Conservation (phyloP, 2,797 vertebrate genomes). For the Lycodopsis pacificus region DNA sequence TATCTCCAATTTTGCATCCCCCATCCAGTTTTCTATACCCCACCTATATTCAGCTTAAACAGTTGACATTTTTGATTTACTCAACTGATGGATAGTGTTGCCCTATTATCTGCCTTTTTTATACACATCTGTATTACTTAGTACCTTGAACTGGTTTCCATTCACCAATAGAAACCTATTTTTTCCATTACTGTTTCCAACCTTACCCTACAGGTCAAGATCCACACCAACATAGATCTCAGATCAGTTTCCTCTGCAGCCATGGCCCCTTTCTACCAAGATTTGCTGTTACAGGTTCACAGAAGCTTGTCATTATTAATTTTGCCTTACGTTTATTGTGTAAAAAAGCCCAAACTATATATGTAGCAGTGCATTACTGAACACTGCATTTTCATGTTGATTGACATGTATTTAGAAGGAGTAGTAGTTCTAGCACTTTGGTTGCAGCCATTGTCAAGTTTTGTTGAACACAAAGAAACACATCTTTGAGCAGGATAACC, state of each 20-base stretch:
- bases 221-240: slow-evolving; percentile 9
- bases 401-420: slow-evolving; percentile 1
- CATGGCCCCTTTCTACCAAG: neutral
- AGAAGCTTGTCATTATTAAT: slow-evolving; percentile 30
- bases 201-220: slow-evolving; percentile 16
- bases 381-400: neutral
- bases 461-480: slow-evolving; percentile 12
- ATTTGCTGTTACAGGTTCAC: slow-evolving; percentile 15
- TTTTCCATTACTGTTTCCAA: slow-evolving; percentile 4
- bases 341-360: slow-evolving; percentile 12
- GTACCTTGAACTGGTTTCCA: too few species aligned
- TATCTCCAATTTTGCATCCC: neutral
- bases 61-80: neutral
- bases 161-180: too few species aligned
- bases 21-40: neutral
- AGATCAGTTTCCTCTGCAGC: slow-evolving; percentile 8
- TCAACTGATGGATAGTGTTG: neutral
- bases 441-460: neutral
- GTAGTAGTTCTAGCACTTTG: neutral
- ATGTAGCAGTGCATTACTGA: slow-evolving; percentile 2
- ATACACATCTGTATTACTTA: too few species aligned
- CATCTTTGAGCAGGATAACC: slow-evolving; percentile 2
- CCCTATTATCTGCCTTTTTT: neutral
- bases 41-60: neutral
- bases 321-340: neutral